Percentiles rank a stretch among this genome's conserved stretches.
These are phyloP conservation scores for Hirtodrosophila cameraria DNA, from an alignment of 2,888 invertebrate species.

Conservation along the genomic window DNA sequence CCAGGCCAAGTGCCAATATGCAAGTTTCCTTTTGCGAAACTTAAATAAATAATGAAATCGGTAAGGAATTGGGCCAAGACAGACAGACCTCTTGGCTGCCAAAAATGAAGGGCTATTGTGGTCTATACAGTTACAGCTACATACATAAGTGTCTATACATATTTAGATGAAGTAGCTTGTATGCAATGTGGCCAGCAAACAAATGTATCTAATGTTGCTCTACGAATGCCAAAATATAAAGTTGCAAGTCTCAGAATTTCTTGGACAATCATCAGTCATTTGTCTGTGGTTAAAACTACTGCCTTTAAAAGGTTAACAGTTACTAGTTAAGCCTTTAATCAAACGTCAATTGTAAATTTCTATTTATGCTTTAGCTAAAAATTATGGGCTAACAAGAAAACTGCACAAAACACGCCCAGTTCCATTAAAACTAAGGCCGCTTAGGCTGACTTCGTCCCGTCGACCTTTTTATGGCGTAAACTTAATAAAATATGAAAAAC, in stretches of 20 bases:
- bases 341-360: slow-evolving; percentile 48
- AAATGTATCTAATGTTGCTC: slow-evolving; percentile 42
- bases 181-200: slow-evolving; percentile 41
- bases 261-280: slow-evolving; percentile 54
- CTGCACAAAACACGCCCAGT: slow-evolving; percentile 44
- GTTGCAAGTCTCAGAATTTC: background rate
- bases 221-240: slow-evolving; percentile 31
- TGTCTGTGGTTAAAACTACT: slow-evolving; percentile 2
- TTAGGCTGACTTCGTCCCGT: slow-evolving; percentile 30
- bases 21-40: slow-evolving; percentile 67
- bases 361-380: slow-evolving; percentile 45
- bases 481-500: slow-evolving; percentile 76
- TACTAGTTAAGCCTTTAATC: slow-evolving; percentile 44
- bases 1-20: slow-evolving; percentile 57
- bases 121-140: slow-evolving; percentile 20
- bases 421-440: slow-evolving; percentile 59
- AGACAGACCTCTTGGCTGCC: slow-evolving; percentile 30
- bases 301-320: slow-evolving; percentile 36
- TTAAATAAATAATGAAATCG: slow-evolving; percentile 76
- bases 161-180: slow-evolving; percentile 30
- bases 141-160: slow-evolving; percentile 2
- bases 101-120: slow-evolving; percentile 29
- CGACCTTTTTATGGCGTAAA: slow-evolving; percentile 68
- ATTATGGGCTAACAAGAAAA: slow-evolving; percentile 5
- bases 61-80: slow-evolving; percentile 57